Base-by-base conservation (phyloP, 2,113 vertebrate species). In the Sorex araneus region DNA sequence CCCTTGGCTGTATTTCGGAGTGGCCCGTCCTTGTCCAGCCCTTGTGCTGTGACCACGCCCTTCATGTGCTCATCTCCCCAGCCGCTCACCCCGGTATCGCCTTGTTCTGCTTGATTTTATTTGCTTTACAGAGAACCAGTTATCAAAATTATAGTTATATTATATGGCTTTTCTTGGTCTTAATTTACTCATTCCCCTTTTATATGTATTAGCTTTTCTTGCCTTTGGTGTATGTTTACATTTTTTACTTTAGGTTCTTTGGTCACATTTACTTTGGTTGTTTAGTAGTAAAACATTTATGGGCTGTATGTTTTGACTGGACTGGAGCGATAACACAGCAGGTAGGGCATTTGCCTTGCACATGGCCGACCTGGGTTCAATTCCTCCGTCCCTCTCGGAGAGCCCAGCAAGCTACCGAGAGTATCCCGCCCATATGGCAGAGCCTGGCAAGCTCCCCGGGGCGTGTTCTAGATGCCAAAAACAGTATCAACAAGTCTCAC, bases 131-230 rank as follows among this genome's bases (percentile, higher is more conserved):
- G n/a, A 84, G 57, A 88, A 64, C 43, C 23, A 50, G 32, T n/a
- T 54, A 63, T 90, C 75, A 50, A 43, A 95, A 25, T 93, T 87
- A 50, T 6, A 32, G 85, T 94, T 79, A 30, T 92, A 6, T 80
- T 71, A 57, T 87, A 1, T 90, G 64, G 73, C 86, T 87, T 94
- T 89, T 43, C 30, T 83, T 90, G 73, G 84, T 32, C 77, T 64
- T 96, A 83, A 94, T 92, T 70, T 93, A 85, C 45, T 91, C 69
- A 89, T 90, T 71, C 89, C n/a, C 15, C 79, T 70, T 92, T 92
- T 83, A n/a, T 85, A 78, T 87, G 88, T 83, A 88, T 90, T 79
- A 88, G 78, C 45, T 36, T 66, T 66, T 43, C 84, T 70, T 79
- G 73, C 84, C 85, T 93, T 74, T 67, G 88, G 28, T 92, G 71